These are phyloP conservation scores for Boloria euphrosyne DNA, from an alignment of 2,888 invertebrate species.

Conservation along the genomic window DNA sequence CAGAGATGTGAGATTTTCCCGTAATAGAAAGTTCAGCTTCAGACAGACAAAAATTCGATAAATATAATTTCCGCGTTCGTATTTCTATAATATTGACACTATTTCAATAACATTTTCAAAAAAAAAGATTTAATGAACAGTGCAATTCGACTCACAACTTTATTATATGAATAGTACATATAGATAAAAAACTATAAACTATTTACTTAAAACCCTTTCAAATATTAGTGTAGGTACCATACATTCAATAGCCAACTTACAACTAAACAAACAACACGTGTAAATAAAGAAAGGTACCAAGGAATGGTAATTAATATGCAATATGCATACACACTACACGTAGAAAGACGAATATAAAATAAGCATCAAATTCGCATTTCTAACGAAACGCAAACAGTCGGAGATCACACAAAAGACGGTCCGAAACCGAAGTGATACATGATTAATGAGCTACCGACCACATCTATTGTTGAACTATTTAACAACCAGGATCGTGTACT, in stretches of 20 bases:
- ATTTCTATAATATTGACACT: no score
- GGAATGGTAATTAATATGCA: conserved; percentile 41
- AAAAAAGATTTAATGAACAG: no score
- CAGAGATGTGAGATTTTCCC: no score
- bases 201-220: neutral
- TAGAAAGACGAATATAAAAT: conserved; percentile 43
- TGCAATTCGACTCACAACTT: no score
- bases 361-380: conserved; percentile 42
- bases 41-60: no score
- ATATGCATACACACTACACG: conserved; percentile 30
- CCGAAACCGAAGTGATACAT: conserved; percentile 67
- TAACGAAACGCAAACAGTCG: conserved; percentile 49
- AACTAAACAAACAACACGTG: conserved; percentile 27
- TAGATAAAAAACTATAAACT: neutral
- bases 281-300: conserved; percentile 39
- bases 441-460: conserved; percentile 69
- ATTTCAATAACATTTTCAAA: no score
- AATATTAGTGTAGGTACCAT: conserved; percentile 10
- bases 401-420: conserved; percentile 67
- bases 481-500: conserved; percentile 60
- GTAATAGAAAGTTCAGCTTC: no score
- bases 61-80: no score
- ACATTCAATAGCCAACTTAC: conserved; percentile 13
- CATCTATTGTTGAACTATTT: conserved; percentile 79
- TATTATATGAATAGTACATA: no score